Conservation (phyloP, 2,113 vertebrate species). For the Panthera uncia region DNA sequence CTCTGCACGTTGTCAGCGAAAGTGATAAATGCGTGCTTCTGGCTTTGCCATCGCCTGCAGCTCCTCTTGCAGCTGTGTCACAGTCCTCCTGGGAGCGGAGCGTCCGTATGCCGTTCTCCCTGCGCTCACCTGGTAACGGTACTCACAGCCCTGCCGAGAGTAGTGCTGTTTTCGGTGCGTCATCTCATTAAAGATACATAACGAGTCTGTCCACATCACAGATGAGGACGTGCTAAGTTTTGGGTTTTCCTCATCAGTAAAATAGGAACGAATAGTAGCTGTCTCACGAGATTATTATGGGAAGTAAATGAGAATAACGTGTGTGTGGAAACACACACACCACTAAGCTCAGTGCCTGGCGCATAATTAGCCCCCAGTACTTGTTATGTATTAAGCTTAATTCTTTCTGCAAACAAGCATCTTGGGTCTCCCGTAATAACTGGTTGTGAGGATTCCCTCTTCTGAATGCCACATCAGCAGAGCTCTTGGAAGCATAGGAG, state of each 20-base stretch:
- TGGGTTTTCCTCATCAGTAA: not conserved
- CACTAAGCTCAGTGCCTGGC: not conserved
- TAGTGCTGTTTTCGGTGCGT: not conserved
- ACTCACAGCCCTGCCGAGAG: not conserved
- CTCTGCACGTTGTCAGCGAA: not conserved
- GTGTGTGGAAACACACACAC: not conserved
- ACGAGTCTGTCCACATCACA: not conserved
- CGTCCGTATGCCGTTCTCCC: not conserved
- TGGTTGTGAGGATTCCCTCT: not conserved
- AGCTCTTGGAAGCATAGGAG: not conserved
- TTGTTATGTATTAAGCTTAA: not conserved
- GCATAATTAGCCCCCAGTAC: not conserved
- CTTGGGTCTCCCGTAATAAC: not conserved
- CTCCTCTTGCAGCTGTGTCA: accelerated
- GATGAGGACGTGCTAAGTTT: not conserved
- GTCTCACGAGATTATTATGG: not conserved
- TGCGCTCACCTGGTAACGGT: not conserved
- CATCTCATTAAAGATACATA: not conserved
- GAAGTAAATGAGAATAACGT: not conserved
- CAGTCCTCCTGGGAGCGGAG: not conserved
- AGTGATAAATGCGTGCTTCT: not conserved
- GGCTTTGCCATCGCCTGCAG: not conserved
- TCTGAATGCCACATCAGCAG: not conserved
- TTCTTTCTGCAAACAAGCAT: not conserved
- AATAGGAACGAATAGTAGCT: not conserved